Conservation (phyloP, 2,113 vertebrate species). For the Ardeotis arabs region DNA sequence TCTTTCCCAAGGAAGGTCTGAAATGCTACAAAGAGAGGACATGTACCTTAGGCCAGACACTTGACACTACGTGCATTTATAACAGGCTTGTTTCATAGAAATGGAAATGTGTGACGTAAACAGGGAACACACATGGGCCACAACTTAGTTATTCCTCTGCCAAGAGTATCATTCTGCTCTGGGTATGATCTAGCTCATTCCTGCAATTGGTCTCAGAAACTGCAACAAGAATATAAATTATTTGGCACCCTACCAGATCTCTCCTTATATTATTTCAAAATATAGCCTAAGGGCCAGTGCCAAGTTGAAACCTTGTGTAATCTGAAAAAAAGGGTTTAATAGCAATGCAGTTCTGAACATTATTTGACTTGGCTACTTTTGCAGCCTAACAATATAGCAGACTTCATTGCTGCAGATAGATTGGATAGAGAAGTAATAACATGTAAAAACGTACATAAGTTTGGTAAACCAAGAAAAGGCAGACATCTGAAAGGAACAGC, state of each 20-base stretch:
- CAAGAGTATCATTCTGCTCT: background rate
- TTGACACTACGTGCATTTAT: background rate
- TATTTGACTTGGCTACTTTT: background rate
- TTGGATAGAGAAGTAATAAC: background rate
- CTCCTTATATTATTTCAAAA: background rate
- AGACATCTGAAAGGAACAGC: background rate
- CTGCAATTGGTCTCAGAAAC: background rate
- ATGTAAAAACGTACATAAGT: background rate
- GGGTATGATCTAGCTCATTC: background rate
- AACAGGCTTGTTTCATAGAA: background rate
- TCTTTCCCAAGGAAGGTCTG: conserved; percentile 86
- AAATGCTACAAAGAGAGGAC: conserved; percentile 78
- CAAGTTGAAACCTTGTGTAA: background rate
- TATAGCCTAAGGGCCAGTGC: background rate
- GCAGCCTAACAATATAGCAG: background rate
- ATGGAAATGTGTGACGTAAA: background rate
- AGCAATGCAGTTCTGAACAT: background rate
- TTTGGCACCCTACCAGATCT: background rate
- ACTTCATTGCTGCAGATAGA: background rate
- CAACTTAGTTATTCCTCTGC: background rate
- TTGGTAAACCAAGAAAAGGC: background rate
- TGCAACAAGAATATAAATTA: background rate
- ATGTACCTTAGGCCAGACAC: background rate
- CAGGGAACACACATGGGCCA: background rate
- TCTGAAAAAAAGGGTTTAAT: background rate